Evolutionary conservation across 2,113 vertebrate species (phyloP).

Genomic region (Nyctereutes procyonoides): DNA sequence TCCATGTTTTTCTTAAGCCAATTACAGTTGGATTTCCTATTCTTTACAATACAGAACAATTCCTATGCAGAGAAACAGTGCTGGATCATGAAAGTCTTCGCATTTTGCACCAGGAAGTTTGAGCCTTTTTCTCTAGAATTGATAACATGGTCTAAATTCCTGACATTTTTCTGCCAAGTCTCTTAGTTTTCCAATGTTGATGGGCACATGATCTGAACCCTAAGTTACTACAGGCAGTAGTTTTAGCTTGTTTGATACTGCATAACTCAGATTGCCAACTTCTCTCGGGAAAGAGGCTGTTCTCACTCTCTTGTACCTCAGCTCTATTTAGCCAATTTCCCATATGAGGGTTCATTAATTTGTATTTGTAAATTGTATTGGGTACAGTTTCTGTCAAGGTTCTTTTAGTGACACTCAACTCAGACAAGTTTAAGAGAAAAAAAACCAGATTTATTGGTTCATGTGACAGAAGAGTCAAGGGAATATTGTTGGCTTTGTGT

Average conservation of each 20-base stretch:
- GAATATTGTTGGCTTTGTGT: neutral
- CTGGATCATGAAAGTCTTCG: neutral
- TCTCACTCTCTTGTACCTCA: neutral
- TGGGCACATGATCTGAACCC: neutral
- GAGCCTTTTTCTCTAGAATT: neutral
- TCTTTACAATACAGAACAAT: neutral
- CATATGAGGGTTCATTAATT: neutral
- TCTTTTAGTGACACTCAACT: neutral
- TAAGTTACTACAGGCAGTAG: neutral
- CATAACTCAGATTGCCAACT: neutral
- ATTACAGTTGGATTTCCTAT: neutral
- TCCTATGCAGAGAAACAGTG: neutral
- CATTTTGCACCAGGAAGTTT: neutral
- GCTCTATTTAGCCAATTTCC: neutral
- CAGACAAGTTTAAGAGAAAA: neutral
- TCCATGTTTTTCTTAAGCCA: neutral
- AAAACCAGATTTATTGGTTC: neutral
- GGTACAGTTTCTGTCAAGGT: neutral
- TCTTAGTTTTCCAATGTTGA: neutral
- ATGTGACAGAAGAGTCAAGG: neutral
- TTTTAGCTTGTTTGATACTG: neutral
- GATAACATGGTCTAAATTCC: constrained; percentile 2
- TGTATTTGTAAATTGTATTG: neutral
- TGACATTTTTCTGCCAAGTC: neutral
- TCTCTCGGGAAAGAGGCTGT: neutral